Conservation (phyloP, 1,140 invertebrate species). For the Lamellibrachia luymesi region DNA sequence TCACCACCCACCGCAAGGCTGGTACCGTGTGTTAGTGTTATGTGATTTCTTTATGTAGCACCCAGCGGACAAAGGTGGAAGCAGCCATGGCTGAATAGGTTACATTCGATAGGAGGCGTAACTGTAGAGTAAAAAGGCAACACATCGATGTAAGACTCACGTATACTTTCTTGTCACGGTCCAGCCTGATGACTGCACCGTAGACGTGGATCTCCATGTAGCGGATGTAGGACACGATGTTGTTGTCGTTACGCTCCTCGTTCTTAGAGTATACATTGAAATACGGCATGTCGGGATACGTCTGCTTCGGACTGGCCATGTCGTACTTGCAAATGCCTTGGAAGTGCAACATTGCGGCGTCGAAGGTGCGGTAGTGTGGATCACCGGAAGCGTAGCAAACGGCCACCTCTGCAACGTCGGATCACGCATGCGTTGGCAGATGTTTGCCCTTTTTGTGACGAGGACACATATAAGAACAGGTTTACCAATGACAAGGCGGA, state of each 20-base stretch:
- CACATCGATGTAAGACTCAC: background rate
- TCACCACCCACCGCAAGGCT: no score
- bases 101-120: no score
- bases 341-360: background rate
- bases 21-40: no score
- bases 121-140: no score
- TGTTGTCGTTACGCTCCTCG: background rate
- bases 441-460: background rate
- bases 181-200: background rate
- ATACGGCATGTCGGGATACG: background rate
- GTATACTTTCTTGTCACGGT: background rate
- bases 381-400: conserved; percentile 13
- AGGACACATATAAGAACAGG: no score
- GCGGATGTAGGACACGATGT: background rate
- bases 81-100: no score
- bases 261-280: background rate
- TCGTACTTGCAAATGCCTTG: conserved; percentile 18
- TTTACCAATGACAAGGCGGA: no score
- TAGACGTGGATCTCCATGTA: conserved; percentile 15
- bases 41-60: no score
- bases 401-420: background rate
- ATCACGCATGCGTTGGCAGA: background rate
- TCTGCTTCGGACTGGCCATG: conserved; percentile 1
- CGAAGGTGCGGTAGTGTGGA: conserved; percentile 10
- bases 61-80: no score